Evolutionary conservation across 2,888 invertebrate genomes (phyloP), one percentile per base, ranked within the genome.

Genomic region (Lissonota sp.): DNA sequence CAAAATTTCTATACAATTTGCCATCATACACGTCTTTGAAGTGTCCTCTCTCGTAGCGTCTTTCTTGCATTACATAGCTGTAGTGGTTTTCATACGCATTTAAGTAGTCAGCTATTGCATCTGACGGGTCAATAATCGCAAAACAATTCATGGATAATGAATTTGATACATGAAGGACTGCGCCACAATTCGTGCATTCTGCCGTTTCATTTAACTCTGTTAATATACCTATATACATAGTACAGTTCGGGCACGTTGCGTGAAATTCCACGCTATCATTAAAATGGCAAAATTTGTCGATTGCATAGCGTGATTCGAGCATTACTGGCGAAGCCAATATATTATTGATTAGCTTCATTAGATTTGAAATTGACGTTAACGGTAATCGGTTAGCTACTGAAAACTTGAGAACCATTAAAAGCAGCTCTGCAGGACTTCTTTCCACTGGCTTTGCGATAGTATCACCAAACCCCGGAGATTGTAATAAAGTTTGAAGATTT

Each of bases 221-320:
- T 57, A 66, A 76, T 44, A 57, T 1, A 12, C 60, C 8, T 0
- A 80, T 40, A 53, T 77, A 77, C 7, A 40, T 69, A 5, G 69
- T 51, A 64, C 82, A 84, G 7, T 16, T 8, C 0, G 74, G 53
- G 46, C 82, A 84, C 10, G 80, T n/a, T 10, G 83, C 82, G 71
- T 84, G 80, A 71, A 79, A 74, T 64, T 44, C 42, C 4, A 70
- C 64, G 37, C 12, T 49, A 53, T 77, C 42, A 40, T 63, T 46
- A 8, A 71, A 57, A 58, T 82, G 76, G 40, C 64, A 84, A 8
- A 84, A 46, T 77, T 82, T 46, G n/a, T 82, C 82, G 6, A 84
- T 64, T 8, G 58, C 6, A 42, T 77, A 69, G 37, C 80, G 77
- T 4, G 67, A 53, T 14, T 78, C 71, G 7, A 77, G 83, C 7